Percentiles rank a stretch among this genome's conserved stretches.
Conservation (phyloP, 1,140 invertebrate species). For the Aplysia californica region DNA sequence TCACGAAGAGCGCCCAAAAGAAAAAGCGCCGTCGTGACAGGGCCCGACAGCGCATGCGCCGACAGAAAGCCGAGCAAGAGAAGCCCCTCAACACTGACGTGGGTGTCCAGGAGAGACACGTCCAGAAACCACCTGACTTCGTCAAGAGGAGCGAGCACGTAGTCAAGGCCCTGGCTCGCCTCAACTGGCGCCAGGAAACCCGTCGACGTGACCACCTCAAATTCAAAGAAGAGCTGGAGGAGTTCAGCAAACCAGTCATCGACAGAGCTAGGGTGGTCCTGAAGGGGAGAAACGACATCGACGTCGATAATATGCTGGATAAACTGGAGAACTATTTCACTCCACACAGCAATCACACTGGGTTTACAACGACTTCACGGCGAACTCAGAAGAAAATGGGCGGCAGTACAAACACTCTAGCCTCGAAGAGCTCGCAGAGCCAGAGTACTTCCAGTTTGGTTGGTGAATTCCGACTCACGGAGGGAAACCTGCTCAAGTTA, state of each 20-base stretch:
- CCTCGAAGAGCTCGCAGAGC: too few species aligned
- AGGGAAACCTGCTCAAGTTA: too few species aligned
- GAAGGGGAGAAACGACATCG: conserved; percentile 1
- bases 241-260: conserved; percentile 16
- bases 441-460: too few species aligned
- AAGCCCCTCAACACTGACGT: conserved; percentile 4
- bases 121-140: neutral
- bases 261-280: conserved; percentile 8
- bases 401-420: neutral
- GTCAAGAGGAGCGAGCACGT: conserved; percentile 5
- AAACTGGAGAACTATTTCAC: neutral
- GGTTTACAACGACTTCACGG: neutral
- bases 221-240: neutral
- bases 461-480: too few species aligned
- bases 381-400: neutral
- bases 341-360: neutral
- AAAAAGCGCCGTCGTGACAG: too few species aligned
- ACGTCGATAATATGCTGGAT: conserved; percentile 4
- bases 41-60: neutral
- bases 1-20: too few species aligned
- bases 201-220: neutral
- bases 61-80: neutral
- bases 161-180: conserved; percentile 13
- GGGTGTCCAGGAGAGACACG: neutral
- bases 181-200: conserved; percentile 3